Percentiles rank a stretch among this genome's conserved stretches.
Evolutionary conservation across 2,113 vertebrate genomes (phyloP).

Genomic region (Phalacrocorax brasilianus): DNA sequence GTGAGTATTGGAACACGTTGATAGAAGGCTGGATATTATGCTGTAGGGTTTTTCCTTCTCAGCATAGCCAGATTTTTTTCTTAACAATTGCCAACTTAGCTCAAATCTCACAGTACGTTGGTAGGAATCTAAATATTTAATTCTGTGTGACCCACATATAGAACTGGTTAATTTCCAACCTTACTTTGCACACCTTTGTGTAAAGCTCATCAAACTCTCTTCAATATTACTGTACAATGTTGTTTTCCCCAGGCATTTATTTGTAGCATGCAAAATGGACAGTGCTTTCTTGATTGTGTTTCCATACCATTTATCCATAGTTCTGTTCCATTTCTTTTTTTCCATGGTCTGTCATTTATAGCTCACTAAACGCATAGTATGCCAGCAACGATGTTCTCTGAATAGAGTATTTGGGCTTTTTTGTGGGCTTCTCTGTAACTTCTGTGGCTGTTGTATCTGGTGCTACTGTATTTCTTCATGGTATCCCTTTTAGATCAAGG

Average conservation of each 20-base stretch:
- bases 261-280: neutral
- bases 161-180: neutral
- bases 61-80: neutral
- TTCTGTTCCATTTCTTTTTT: neutral
- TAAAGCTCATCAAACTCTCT: neutral
- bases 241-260: neutral
- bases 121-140: neutral
- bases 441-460: neutral
- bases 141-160: neutral
- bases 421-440: neutral
- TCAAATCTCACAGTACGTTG: neutral
- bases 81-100: neutral
- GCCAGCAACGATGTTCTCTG: neutral
- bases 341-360: neutral
- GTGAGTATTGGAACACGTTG: neutral
- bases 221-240: rapidly evolving
- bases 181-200: neutral
- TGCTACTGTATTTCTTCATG: neutral
- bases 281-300: neutral
- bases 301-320: neutral
- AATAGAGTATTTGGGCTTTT: neutral
- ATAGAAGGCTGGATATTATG: neutral
- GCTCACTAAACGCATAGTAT: neutral
- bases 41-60: neutral
- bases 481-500: neutral